Percentiles rank a stretch among this genome's conserved stretches.
Conservation (phyloP, 2,888 invertebrate species). For the Pseudolycoriella hygida region DNA sequence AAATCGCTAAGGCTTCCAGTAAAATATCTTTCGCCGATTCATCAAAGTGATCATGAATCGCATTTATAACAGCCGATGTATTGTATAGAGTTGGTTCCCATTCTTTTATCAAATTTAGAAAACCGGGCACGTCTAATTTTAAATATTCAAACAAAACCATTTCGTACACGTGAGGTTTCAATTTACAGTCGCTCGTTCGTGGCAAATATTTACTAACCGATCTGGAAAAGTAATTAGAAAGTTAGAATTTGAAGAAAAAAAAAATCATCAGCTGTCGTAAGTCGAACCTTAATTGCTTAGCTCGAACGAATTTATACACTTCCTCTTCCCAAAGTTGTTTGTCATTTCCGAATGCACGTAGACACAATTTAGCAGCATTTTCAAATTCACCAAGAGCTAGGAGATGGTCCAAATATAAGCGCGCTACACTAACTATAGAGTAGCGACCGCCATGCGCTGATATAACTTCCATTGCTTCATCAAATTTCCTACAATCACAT, state of each 20-base stretch:
- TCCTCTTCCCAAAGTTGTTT: conserved; percentile 82
- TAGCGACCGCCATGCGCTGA: conserved; percentile 41
- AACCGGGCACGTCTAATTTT: conserved; percentile 64
- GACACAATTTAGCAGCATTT: conserved; percentile 71
- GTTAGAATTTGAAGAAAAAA: not conserved
- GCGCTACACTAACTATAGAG: conserved; percentile 20
- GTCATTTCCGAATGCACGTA: conserved; percentile 64
- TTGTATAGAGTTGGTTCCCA: conserved; percentile 78
- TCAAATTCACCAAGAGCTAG: conserved; percentile 51
- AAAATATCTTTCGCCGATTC: conserved; percentile 54
- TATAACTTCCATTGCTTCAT: conserved; percentile 73
- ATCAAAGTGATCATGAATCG: conserved; percentile 65
- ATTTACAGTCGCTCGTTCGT: conserved; percentile 45
- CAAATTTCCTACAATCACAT: conserved; percentile 38
- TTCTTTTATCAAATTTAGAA: conserved; percentile 66
- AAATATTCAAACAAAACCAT: conserved; percentile 86
- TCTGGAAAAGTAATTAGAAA: conserved; percentile 20
- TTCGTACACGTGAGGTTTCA: conserved; percentile 78
- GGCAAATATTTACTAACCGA: conserved; percentile 69
- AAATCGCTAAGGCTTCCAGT: conserved; percentile 72
- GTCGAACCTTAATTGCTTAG: conserved; percentile 48
- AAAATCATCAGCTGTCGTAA: not conserved
- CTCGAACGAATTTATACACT: conserved; percentile 73
- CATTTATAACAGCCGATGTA: conserved; percentile 67
- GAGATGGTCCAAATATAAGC: conserved; percentile 66